phyloP scores from a whole-genome alignment of 2,888 invertebrate species.

The Seira ritae region DNA sequence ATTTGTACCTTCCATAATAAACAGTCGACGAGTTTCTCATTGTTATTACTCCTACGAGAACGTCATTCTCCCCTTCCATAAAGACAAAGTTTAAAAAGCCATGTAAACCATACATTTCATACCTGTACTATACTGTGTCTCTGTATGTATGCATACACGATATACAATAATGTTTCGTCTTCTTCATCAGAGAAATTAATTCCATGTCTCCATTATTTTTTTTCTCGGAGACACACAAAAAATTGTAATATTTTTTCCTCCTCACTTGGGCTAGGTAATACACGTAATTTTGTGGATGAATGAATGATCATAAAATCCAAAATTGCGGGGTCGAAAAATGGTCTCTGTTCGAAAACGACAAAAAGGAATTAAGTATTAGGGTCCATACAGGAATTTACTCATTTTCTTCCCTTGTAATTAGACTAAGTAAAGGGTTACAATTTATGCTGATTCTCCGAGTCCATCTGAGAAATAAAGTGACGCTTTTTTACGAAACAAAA shows the following conservation, averaged over 20 bases:
- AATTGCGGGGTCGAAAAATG: no score
- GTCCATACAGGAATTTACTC: no score
- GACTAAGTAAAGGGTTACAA: no score
- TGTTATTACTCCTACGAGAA: constrained; percentile 26
- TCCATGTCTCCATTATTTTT: constrained; percentile 68
- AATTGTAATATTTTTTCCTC: constrained; percentile 57
- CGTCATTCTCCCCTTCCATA: not conserved
- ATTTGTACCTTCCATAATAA: constrained; percentile 52
- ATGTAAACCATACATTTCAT: no score
- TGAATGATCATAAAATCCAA: constrained; percentile 60
- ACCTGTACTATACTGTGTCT: not conserved
- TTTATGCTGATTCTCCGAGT: no score
- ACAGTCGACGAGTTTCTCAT: constrained; percentile 34
- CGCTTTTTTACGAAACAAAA: no score
- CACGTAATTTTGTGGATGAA: constrained; percentile 56
- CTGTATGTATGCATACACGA: not conserved
- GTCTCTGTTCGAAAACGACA: no score
- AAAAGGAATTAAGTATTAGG: no score
- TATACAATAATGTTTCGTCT: constrained; percentile 21
- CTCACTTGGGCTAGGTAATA: constrained; percentile 59
- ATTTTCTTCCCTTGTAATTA: no score
- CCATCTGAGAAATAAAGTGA: no score
- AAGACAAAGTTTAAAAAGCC: not conserved
- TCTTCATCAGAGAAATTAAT: constrained; percentile 65
- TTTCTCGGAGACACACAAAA: constrained; percentile 51